A percentile compares a stretch with the other conserved stretches of the same genome.
phyloP scores from a whole-genome alignment of 2,797 vertebrate species.

The Botia kubotai region DNA sequence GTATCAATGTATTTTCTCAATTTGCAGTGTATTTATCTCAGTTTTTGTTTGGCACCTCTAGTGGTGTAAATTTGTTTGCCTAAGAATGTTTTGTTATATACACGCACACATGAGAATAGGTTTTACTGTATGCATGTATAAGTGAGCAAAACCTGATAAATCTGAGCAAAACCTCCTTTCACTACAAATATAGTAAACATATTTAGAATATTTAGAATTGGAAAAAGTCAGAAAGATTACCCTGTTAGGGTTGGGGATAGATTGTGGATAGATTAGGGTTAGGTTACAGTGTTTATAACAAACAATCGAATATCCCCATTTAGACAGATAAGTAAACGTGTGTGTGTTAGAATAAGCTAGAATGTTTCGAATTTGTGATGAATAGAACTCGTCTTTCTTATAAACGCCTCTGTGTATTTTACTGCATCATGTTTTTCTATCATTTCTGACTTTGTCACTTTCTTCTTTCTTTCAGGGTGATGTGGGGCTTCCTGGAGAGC shows the following conservation, averaged over 20 bases:
- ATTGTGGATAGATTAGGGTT: too few species aligned
- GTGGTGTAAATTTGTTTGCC: not conserved
- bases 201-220: too few species aligned
- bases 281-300: too few species aligned
- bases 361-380: not conserved
- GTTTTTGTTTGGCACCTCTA: not conserved
- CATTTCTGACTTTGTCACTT: constrained; percentile 26
- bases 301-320: too few species aligned
- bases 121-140: not conserved
- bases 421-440: not conserved
- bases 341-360: not conserved
- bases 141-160: too few species aligned
- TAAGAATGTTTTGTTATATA: not conserved
- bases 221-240: too few species aligned
- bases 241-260: too few species aligned
- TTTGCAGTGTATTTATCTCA: not conserved
- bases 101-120: not conserved
- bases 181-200: too few species aligned
- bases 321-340: too few species aligned
- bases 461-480: constrained; percentile 82
- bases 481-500: constrained; percentile 89
- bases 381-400: not conserved
- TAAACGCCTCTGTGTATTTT: not conserved
- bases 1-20: too few species aligned
- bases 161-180: too few species aligned